Evolutionary conservation across 2,888 invertebrate genomes (phyloP), one percentile per base, ranked within the genome.

Genomic region (Sphecodes monilicornis): DNA sequence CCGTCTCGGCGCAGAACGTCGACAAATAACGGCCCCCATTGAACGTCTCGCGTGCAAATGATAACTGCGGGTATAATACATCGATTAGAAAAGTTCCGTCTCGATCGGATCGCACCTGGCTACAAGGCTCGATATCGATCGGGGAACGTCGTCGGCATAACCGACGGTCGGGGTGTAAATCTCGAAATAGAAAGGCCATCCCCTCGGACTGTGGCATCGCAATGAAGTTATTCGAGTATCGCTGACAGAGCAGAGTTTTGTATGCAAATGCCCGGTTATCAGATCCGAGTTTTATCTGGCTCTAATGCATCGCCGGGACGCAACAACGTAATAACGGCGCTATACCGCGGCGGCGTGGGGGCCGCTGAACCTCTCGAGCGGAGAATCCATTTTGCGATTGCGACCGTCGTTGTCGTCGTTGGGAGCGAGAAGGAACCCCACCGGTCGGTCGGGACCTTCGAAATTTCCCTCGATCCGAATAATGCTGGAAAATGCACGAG

Each of bases 401-500:
- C 29, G 10, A 32, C 41, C 16, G 46, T 26, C 60, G 54, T 5
- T 5, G 36, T 54, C n/a, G n/a, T 54, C n/a, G n/a, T 11, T n/a
- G 54, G n/a, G 54, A 54, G n/a, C 54, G 66, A n/a, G 29, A 32
- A 64, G 46, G 36, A 36, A 36, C 11, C 11, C 32, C 39, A 3
- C 54, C n/a, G n/a, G n/a, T 13, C 46, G 57, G 66, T 29, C 72
- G 32, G 46, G 32, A n/a, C 13, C 73, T n/a, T 32, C 75, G 64
- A 46, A 79, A 83, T 73, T 70, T 78, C 46, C 74, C 39, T n/a
- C 54, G 74, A 46, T 74, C 41, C 29, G 16, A 43, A 78, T 71
- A 72, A 78, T 50, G n/a, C 68, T 60, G 77, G 85, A 84, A 85
- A 85, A 85, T 72, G 54, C 66, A 50, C 64, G 68, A 54, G 54